phyloP scores from a whole-genome alignment of 2,797 vertebrate genomes.

The Anabas testudineus region DNA sequence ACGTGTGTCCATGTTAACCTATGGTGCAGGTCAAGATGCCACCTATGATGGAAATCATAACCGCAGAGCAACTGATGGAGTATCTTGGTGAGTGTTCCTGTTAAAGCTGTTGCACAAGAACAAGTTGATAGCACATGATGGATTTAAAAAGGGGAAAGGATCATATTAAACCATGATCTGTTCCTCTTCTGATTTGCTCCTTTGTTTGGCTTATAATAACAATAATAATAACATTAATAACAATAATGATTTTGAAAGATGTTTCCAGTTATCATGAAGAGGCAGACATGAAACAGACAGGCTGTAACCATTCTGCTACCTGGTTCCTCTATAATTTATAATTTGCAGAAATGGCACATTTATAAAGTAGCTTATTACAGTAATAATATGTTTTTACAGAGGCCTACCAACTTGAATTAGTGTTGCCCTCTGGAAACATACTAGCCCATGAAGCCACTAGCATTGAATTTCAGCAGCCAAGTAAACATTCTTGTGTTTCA shows the following conservation, averaged over 20 bases:
- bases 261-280: too few species aligned
- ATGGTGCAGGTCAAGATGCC: constrained; percentile 95
- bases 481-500: constrained; percentile 53
- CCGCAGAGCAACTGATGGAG: constrained; percentile 98
- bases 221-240: too few species aligned
- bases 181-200: neutral
- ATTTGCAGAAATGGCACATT: neutral
- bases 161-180: neutral
- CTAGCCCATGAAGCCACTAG: constrained; percentile 1
- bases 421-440: constrained; percentile 21
- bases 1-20: constrained; percentile 28
- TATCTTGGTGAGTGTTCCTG: constrained; percentile 91
- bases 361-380: neutral
- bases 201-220: neutral
- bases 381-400: neutral
- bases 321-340: neutral
- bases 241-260: too few species aligned
- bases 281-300: too few species aligned
- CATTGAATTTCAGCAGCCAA: constrained; percentile 12
- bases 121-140: neutral
- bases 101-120: constrained; percentile 1
- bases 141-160: neutral
- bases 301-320: neutral
- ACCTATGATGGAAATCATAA: constrained; percentile 99
- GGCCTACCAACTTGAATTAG: neutral